A percentile compares a stretch with the other conserved stretches of the same genome.
These are phyloP conservation scores for Bedellia somnulentella DNA, from an alignment of 2,888 invertebrate species.

Conservation along the genomic window DNA sequence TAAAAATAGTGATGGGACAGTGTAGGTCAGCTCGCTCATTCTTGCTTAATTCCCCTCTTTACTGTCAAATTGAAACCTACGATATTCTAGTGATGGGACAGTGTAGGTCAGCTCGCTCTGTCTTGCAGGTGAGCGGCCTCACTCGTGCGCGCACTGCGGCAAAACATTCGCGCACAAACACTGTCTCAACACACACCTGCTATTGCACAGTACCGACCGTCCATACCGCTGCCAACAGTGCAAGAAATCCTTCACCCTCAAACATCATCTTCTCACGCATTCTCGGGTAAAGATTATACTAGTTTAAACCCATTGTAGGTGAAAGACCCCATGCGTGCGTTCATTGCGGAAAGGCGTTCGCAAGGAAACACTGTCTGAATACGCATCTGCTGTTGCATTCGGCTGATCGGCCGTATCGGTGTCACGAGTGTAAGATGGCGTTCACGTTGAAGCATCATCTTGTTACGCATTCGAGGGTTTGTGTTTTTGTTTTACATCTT, in stretches of 20 bases:
- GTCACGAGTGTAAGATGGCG: slow-evolving; percentile 83
- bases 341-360: slow-evolving; percentile 80
- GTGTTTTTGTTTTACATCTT: slow-evolving; percentile 12
- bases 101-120: slow-evolving; percentile 3
- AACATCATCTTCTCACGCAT: slow-evolving; percentile 71
- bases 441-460: slow-evolving; percentile 85
- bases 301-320: slow-evolving; percentile 37
- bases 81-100: slow-evolving; percentile 8
- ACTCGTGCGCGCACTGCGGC: slow-evolving; percentile 68
- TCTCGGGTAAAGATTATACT: slow-evolving; percentile 63
- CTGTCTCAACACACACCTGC: slow-evolving; percentile 71
- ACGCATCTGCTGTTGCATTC: slow-evolving; percentile 81
- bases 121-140: slow-evolving; percentile 61
- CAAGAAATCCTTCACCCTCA: slow-evolving; percentile 73
- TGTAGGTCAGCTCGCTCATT: no score
- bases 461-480: slow-evolving; percentile 75
- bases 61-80: slow-evolving; percentile 4
- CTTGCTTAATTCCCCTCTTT: no score
- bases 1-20: no score
- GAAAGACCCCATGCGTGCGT: slow-evolving; percentile 77
- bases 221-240: slow-evolving; percentile 73
- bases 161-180: slow-evolving; percentile 73
- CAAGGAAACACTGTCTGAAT: slow-evolving; percentile 81
- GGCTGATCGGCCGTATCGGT: slow-evolving; percentile 79
- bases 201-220: slow-evolving; percentile 69